Base-by-base conservation (phyloP, 1,140 invertebrate species). In the Colletes gigas region DNA sequence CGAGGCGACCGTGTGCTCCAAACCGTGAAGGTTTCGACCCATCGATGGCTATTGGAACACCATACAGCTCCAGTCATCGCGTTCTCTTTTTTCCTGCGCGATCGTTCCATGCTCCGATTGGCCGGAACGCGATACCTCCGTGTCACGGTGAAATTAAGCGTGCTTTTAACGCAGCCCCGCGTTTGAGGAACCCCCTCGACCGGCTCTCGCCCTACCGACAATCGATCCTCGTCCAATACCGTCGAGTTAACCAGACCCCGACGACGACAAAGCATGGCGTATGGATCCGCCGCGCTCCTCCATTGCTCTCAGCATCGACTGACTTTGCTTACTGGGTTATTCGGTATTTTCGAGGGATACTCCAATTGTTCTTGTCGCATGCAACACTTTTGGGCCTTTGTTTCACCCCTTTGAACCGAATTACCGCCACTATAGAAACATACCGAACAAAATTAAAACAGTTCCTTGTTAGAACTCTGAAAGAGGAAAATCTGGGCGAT, bases 111-210 rank as follows among this genome's bases (percentile, higher is more conserved):
- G 84, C 85, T 85, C 81, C 83, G 91, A 91, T 92, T 92, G 91
- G 90, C 82, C 74, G 83, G 81, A 71, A 84, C 80, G 81, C 88
- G 84, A 89, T 89, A 87, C 86, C 81, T 73, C 88, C 81, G 88
- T 90, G 91, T 91, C 91, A 92, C 88, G 90, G 90, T 92, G 90
- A 92, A 93, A 93, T 92, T 89, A 91, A 92, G 88, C 90, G 89
- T 89, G 89, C 85, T 87, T 89, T 84, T 83, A 88, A 86, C 86
- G 74, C 86, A 89, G 89, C 88, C 88, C 88, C 89, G 87, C 88
- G 86, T 89, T 91, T 91, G 88, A 80, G 75, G 78, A 84, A 86
- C 82, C 81, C 65, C 78, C 70, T 81, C 84, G 78, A 76, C 67
- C 65, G 15, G 19, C 79, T 67, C 41, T 67, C 44, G 62, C 80